These are phyloP conservation scores for Cotesia congregata DNA, from an alignment of 2,888 invertebrate genomes.

Conservation along the genomic window DNA sequence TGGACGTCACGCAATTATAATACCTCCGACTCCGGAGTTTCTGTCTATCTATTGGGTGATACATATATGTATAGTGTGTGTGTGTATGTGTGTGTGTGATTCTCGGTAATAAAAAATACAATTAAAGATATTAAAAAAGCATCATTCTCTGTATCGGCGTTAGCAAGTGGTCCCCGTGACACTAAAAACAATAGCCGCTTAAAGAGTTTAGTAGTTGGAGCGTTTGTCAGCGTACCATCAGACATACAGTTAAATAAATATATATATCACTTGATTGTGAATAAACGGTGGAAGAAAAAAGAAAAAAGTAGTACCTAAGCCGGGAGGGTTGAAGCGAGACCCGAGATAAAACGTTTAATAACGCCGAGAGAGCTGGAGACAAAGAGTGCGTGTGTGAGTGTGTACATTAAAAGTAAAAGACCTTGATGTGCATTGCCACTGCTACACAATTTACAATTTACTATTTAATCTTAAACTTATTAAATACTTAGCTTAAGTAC, in stretches of 20 bases:
- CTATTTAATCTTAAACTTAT: neutral
- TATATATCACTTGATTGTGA: slow-evolving; percentile 10
- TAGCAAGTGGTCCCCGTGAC: neutral
- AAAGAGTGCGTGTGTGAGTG: slow-evolving; percentile 31
- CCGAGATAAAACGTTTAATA: neutral
- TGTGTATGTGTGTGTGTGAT: neutral
- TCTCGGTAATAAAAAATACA: neutral
- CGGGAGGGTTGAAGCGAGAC: slow-evolving; percentile 33
- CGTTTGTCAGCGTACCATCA: neutral
- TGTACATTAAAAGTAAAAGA: slow-evolving; percentile 14
- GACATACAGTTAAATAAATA: neutral
- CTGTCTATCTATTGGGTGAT: neutral
- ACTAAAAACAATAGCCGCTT: neutral
- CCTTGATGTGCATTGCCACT: slow-evolving; percentile 32
- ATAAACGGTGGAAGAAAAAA: slow-evolving; percentile 5
- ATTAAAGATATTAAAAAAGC: neutral
- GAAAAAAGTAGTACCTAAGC: slow-evolving; percentile 8
- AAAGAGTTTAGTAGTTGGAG: too few species aligned
- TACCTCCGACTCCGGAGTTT: slow-evolving; percentile 37
- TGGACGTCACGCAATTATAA: slow-evolving; percentile 67
- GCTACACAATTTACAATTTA: neutral
- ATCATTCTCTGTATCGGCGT: neutral
- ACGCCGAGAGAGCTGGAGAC: slow-evolving; percentile 18
- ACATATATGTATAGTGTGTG: neutral
- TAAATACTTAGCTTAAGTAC: too few species aligned